Percentiles rank a stretch among this genome's conserved stretches.
Evolutionary conservation across 2,113 vertebrate genomes (phyloP).

Genomic region (Cnemophilus loriae): DNA sequence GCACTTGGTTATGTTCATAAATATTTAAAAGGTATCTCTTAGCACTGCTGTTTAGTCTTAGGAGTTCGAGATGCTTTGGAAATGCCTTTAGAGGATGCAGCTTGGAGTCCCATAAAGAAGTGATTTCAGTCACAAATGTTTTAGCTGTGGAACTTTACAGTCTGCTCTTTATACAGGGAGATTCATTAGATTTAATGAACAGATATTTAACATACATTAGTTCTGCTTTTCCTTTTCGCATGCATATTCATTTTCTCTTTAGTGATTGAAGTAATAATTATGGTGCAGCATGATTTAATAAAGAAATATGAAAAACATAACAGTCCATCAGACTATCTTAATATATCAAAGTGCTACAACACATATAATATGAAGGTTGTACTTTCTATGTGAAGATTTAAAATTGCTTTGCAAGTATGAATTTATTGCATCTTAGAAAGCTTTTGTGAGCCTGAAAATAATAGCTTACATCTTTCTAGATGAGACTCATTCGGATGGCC

Average conservation of each 20-base stretch:
- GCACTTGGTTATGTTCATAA: not conserved
- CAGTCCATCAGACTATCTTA: not conserved
- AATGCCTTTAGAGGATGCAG: not conserved
- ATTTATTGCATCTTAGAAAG: conserved; percentile 18
- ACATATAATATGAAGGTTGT: not conserved
- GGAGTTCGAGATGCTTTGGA: not conserved
- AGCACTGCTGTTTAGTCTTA: not conserved
- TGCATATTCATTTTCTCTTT: conserved; percentile 29
- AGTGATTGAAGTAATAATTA: conserved; percentile 3
- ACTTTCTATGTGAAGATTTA: not conserved
- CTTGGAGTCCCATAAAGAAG: not conserved
- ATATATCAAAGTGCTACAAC: not conserved
- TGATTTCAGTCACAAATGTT: not conserved
- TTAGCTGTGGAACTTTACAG: not conserved
- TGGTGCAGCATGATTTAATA: not conserved
- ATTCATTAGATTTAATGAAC: conserved; percentile 28
- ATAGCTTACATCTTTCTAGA: not conserved
- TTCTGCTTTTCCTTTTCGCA: conserved; percentile 3
- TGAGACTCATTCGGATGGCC: not conserved
- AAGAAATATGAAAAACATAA: conserved; percentile 2
- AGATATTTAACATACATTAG: not conserved
- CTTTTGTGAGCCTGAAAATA: not conserved
- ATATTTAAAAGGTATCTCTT: not conserved
- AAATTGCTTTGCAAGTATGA: conserved; percentile 1
- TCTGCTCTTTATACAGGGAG: not conserved